Evolutionary conservation across 2,888 invertebrate genomes (phyloP), one percentile per base, ranked within the genome.

Genomic region (Coleophora flavipennella): DNA sequence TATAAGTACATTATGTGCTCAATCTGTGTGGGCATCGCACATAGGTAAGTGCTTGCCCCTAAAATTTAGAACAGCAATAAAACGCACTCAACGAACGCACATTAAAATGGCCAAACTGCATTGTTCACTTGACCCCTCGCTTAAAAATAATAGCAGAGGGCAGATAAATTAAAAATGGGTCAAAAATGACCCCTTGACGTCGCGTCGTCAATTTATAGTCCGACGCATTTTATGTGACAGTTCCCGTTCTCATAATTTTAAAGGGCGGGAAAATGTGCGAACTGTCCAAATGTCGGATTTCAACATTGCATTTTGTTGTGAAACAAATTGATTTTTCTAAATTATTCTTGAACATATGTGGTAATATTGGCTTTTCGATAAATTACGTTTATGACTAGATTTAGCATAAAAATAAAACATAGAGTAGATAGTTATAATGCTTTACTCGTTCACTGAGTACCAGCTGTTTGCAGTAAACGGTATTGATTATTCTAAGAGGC

Each of bases 81-180:
- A 81, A 77, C 63, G 70, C 79, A 81, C 67, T 69, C 62, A 55
- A 58, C 52, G 45, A 45, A 62, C 51, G 51, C 54, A 59, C 61
- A 63, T 59, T 60, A 58, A 65, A 72, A 65, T 67, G 58, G 60
- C 54, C 49, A 58, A 46, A 46, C 42, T 44, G 55, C 61, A 72
- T 75, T 77, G 74, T 77, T 42, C 45, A 57, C 57, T 71, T 84
- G 83, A 84, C 83, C 83, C 83, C 75, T 79, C 77, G 62, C 42
- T 43, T 57, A 66, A 76, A 83, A 81, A 80, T 81, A 81, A 83
- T 77, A 70, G 75, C 67, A 49, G 64, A 67, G 80, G 81, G 73
- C 79, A 80, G 71, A 81, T 84, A 83, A 83, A 84, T 84, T 84
- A 84, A 84, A 84, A 84, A 80, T 79, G 71, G 62, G 53, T 79